A percentile compares a stretch with the other conserved stretches of the same genome.
phyloP scores from a whole-genome alignment of 2,888 invertebrate genomes.

The Marronus borbonicus region DNA sequence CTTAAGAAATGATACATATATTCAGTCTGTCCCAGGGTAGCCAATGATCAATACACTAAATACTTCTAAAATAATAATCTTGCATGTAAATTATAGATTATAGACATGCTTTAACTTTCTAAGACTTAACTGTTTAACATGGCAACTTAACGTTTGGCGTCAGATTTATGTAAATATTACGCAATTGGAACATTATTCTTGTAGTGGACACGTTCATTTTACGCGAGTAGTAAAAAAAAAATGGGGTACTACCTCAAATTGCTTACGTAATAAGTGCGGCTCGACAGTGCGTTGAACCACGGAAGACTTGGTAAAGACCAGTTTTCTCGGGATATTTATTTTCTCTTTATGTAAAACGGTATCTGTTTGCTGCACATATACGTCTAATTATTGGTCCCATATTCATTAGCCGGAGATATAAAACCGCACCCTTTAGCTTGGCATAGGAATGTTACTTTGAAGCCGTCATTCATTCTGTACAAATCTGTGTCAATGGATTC shows the following conservation, averaged over 20 bases:
- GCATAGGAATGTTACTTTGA: neutral
- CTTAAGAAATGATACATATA: too few relatives aligned
- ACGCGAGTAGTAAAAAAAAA: neutral
- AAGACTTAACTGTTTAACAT: too few relatives aligned
- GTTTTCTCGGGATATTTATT: neutral
- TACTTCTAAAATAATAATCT: too few relatives aligned
- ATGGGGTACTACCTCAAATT: neutral
- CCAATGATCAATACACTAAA: too few relatives aligned
- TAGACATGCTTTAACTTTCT: too few relatives aligned
- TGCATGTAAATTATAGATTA: too few relatives aligned
- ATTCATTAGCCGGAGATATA: too few relatives aligned
- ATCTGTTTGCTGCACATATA: neutral
- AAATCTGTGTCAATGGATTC: constrained; percentile 29
- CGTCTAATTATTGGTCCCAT: too few relatives aligned
- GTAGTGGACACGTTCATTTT: neutral
- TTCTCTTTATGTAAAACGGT: constrained; percentile 6
- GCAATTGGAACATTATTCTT: too few relatives aligned
- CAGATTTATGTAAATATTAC: too few relatives aligned
- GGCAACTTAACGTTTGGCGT: too few relatives aligned
- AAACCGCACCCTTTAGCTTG: neutral
- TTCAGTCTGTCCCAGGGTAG: too few relatives aligned
- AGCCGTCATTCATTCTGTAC: constrained; percentile 13
- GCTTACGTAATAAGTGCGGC: neutral
- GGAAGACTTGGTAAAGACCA: neutral
- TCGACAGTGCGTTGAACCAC: neutral